Percentiles rank a stretch among this genome's conserved stretches.
Evolutionary conservation across 2,797 vertebrate species (phyloP).

Genomic region (Microcaecilia unicolor): DNA sequence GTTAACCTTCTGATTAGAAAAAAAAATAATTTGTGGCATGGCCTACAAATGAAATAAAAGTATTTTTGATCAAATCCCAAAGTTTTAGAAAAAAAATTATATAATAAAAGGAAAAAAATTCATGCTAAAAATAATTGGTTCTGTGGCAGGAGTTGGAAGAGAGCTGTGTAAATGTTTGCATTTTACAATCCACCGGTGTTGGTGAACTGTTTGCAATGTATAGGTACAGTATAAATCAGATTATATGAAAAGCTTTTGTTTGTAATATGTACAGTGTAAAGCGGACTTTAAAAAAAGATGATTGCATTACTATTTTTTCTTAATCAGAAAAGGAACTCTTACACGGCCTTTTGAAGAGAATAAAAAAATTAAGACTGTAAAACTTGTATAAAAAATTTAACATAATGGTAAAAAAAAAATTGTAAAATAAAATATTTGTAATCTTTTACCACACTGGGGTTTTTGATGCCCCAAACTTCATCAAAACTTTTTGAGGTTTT

Average conservation of each 20-base stretch:
- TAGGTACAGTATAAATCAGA: constrained; percentile 62
- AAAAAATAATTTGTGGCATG: constrained; percentile 47
- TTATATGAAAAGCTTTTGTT: constrained; percentile 67
- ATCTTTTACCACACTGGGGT: constrained; percentile 63
- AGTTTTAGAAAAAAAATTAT: constrained; percentile 60
- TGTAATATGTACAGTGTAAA: constrained; percentile 88
- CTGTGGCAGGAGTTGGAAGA: constrained; percentile 40
- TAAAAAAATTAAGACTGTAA: constrained; percentile 76
- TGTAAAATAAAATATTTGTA: constrained; percentile 91
- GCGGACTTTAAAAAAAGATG: constrained; percentile 85
- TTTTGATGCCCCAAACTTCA: constrained; percentile 71
- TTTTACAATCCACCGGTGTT: constrained; percentile 28
- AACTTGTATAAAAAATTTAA: constrained; percentile 75
- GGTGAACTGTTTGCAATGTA: constrained; percentile 70
- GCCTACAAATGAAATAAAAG: constrained; percentile 66
- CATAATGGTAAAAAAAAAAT: constrained; percentile 61
- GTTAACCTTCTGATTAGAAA: constrained; percentile 53
- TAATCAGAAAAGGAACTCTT: constrained; percentile 83
- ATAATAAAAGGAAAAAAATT: no score
- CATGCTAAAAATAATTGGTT: no score
- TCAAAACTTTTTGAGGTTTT: constrained; percentile 55
- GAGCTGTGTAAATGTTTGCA: constrained; percentile 50
- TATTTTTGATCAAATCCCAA: constrained; percentile 68
- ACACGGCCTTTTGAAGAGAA: constrained; percentile 76
- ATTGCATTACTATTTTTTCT: constrained; percentile 92